Conservation (phyloP, 2,888 invertebrate genomes). For the Euspilapteryx auroguttella region DNA sequence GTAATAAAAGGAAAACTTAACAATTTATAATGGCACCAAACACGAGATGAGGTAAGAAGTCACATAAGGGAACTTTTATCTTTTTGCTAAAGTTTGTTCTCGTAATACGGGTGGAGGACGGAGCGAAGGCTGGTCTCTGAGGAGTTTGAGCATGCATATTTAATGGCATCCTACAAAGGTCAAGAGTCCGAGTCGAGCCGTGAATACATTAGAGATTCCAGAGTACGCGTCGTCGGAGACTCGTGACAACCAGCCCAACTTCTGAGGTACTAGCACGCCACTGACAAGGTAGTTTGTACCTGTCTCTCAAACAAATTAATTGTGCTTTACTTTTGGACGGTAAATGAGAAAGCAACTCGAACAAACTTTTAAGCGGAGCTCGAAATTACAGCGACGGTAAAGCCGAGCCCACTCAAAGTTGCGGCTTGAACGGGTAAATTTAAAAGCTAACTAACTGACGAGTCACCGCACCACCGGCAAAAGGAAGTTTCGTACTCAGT, state of each 20-base stretch:
- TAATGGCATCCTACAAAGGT: constrained; percentile 54
- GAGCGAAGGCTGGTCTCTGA: constrained; percentile 26
- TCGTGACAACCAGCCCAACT: constrained; percentile 31
- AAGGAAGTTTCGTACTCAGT: too few species aligned
- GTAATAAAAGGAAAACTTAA: too few species aligned
- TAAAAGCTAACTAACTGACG: too few species aligned
- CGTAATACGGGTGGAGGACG: constrained; percentile 41
- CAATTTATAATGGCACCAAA: too few species aligned
- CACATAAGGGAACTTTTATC: constrained; percentile 45
- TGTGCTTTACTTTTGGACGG: constrained; percentile 46
- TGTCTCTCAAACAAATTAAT: constrained; percentile 56
- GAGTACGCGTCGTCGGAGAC: constrained; percentile 17
- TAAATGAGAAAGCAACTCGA: constrained; percentile 35
- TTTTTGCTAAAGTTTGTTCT: constrained; percentile 45
- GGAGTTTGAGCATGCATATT: constrained; percentile 49
- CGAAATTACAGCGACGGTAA: too few species aligned
- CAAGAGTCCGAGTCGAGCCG: constrained; percentile 42
- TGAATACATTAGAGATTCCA: constrained; percentile 50
- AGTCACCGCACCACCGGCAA: too few species aligned
- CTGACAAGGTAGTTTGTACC: constrained; percentile 52
- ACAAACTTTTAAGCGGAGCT: constrained; percentile 43
- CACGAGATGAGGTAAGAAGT: constrained; percentile 34
- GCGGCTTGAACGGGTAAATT: too few species aligned
- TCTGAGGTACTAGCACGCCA: constrained; percentile 28
- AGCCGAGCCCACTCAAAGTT: too few species aligned